phyloP scores from a whole-genome alignment of 2,113 vertebrate genomes.

The Rhynchomys soricoides region DNA sequence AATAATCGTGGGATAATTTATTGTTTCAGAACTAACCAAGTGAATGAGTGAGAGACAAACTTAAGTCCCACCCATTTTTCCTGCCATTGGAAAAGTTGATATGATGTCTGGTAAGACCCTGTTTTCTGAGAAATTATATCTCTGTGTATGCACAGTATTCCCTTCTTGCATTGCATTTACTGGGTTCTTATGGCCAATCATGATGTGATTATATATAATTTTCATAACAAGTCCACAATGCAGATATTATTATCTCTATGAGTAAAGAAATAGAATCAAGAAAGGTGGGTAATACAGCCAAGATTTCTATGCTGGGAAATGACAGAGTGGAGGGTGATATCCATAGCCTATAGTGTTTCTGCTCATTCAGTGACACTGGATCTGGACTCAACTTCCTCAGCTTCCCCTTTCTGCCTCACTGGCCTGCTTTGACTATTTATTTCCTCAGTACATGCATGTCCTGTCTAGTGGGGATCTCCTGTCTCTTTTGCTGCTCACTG shows the following conservation, averaged over 20 bases:
- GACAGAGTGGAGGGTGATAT: not conserved
- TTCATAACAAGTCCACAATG: not conserved
- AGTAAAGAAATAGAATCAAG: not conserved
- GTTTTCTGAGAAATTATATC: not conserved
- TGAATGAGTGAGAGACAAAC: not conserved
- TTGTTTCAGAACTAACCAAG: not conserved
- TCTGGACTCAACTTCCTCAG: not conserved
- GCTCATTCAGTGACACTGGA: not conserved
- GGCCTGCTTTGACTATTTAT: not conserved
- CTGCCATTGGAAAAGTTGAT: not conserved
- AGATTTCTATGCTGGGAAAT: not conserved
- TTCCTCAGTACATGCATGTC: not conserved
- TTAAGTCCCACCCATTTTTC: not conserved
- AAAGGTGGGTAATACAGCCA: not conserved
- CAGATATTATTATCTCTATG: not conserved
- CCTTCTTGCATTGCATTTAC: not conserved
- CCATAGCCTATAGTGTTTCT: not conserved
- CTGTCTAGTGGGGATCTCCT: accelerated
- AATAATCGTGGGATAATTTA: not conserved
- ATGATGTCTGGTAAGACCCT: not conserved
- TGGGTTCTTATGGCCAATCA: not conserved
- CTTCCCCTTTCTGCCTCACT: not conserved
- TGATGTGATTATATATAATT: not conserved
- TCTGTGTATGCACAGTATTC: not conserved
- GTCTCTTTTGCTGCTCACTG: not conserved